Base-by-base conservation (phyloP, 1,140 invertebrate species). In the Branchinecta lynchi region DNA sequence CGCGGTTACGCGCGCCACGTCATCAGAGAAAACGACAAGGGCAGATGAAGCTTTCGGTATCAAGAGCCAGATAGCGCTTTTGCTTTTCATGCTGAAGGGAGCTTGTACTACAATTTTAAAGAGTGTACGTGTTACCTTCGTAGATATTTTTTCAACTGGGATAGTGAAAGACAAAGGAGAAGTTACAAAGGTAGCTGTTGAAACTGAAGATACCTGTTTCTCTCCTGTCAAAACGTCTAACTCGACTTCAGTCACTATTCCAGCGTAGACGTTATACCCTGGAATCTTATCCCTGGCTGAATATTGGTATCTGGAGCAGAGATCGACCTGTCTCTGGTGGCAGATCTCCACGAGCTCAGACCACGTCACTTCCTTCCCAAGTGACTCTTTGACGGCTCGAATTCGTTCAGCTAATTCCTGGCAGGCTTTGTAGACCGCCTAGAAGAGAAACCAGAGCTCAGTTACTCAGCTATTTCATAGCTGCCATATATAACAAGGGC, bases 201-300 rank as follows among this genome's bases (percentile, higher is more conserved):
- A 32, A 32, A 32, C 32, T 32, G 32, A 20, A 7, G 7, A 66
- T 51, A 68, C 68, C 44, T 68, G 68, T 10, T 45, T 32, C 51
- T 68, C 68, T 12, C 68, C 68, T 5, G 68, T 68, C 10, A 68
- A 45, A 45, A 68, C 68, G 15, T 68, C 68, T 10, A 68, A 3
- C 21, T 68, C 68, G 15, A 68, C 68, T 68, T 68, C 68, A 12
- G 68, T 44, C 10, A 68, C 68, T n/a, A 46, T 46, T 43, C 44
- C 68, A 9, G 44, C 68, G 45, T n/a, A n/a, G 15, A 68, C 21
- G 44, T 45, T 45, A 46, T 44, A 68, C 15, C 51, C 43, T 45
- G 32, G 43, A 8, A 44, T 45, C 0, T 21, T 45, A 46, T 70
- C 70, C 6, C 8, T 17, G 7, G n/a, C 43, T 65, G 65, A 12